Conservation (phyloP, 2,113 vertebrate species). For the Sardina pilchardus region DNA sequence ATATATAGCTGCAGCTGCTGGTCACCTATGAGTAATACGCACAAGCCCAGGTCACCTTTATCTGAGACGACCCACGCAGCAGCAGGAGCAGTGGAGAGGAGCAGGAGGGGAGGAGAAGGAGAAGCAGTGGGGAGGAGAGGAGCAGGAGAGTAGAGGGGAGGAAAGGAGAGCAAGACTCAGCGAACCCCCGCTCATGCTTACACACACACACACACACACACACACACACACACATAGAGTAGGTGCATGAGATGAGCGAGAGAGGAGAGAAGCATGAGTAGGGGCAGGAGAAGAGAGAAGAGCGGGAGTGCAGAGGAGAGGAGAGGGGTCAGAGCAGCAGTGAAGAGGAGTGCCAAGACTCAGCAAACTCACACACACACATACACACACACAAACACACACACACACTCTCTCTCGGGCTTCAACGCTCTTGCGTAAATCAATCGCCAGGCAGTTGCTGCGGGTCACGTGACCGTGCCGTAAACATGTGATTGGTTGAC, state of each 20-base stretch:
- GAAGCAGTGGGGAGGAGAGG: no score
- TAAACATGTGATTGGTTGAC: background rate
- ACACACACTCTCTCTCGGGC: background rate
- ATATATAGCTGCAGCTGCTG: slow-evolving; percentile 42
- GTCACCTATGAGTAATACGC: slow-evolving; percentile 43
- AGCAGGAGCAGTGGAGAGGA: background rate
- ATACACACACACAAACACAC: slow-evolving; percentile 8
- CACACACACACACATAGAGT: no score
- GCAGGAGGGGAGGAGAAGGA: no score
- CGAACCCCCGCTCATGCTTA: no score
- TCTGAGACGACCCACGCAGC: background rate
- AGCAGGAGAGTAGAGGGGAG: no score
- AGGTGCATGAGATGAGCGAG: no score
- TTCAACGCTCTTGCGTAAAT: background rate
- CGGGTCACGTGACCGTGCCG: background rate
- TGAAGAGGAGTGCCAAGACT: background rate
- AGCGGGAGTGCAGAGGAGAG: no score
- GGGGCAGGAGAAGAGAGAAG: no score
- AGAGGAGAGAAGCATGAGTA: no score
- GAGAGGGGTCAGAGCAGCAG: background rate
- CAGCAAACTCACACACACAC: background rate
- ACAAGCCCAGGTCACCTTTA: slow-evolving; percentile 41
- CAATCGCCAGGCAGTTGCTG: background rate
- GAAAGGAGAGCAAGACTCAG: no score
- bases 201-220: no score